phyloP scores from a whole-genome alignment of 2,888 invertebrate genomes.

The Cerastoderma edule region DNA sequence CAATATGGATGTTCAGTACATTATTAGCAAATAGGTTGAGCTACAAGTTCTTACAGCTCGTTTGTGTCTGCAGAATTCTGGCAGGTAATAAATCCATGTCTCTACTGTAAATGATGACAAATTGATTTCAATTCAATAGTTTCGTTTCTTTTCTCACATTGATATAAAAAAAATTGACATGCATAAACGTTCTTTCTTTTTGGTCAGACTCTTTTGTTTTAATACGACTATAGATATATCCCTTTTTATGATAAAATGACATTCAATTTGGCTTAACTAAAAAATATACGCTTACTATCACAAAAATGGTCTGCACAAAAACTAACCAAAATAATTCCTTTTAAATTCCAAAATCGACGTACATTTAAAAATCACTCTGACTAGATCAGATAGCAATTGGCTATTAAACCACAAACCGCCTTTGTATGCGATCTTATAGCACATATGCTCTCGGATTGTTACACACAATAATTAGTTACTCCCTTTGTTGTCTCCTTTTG shows the following conservation, averaged over 20 bases:
- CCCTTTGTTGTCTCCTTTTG: conserved; percentile 12
- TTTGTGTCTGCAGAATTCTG: not conserved
- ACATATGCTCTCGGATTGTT: conserved; percentile 2
- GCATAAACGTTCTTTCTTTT: too few species aligned
- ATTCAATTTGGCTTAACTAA: not conserved
- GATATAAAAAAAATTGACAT: too few species aligned
- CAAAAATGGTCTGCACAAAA: not conserved
- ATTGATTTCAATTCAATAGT: too few species aligned
- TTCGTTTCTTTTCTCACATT: too few species aligned
- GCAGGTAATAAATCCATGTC: not conserved
- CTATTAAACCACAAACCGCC: conserved; percentile 4
- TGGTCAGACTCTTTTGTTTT: too few species aligned
- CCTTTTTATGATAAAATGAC: not conserved
- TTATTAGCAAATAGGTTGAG: not conserved
- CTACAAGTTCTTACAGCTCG: not conserved
- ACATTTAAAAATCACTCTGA: not conserved
- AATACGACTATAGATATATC: too few species aligned
- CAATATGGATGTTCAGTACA: not conserved
- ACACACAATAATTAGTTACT: conserved; percentile 18
- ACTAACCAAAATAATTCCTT: not conserved
- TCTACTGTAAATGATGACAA: too few species aligned
- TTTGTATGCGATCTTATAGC: not conserved
- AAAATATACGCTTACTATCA: not conserved
- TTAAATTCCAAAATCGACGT: not conserved
- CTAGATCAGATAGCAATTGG: not conserved